Percentiles rank a stretch among this genome's conserved stretches.
Evolutionary conservation across 2,113 vertebrate genomes (phyloP).

Genomic region (Xerus inauris): DNA sequence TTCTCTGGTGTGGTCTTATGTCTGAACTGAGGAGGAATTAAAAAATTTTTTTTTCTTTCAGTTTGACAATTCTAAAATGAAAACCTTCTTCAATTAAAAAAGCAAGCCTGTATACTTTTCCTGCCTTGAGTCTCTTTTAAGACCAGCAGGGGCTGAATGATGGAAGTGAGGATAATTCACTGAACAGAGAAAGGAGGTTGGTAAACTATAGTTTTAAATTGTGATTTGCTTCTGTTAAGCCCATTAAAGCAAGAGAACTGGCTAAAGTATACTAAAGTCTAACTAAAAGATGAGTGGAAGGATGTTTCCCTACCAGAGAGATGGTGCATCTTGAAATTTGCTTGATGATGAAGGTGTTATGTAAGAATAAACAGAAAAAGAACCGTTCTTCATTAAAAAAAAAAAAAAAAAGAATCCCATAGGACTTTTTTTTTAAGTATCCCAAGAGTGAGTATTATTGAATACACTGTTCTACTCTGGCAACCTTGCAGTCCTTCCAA

Average conservation of each 20-base stretch:
- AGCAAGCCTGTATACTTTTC: not conserved
- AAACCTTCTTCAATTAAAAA: slow-evolving; percentile 17
- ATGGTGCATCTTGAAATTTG: not conserved
- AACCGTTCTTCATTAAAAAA: not conserved
- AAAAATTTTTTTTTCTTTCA: not conserved
- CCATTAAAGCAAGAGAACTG: slow-evolving; percentile 11
- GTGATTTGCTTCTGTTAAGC: not conserved
- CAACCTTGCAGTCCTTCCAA: slow-evolving; percentile 1
- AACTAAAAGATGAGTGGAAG: not conserved
- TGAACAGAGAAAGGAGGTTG: slow-evolving; percentile 17
- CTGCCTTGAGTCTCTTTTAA: not conserved
- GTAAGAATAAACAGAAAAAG: slow-evolving; percentile 36
- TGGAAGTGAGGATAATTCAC: not conserved
- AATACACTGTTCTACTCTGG: not conserved
- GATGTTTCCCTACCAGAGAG: not conserved
- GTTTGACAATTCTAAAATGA: slow-evolving; percentile 26
- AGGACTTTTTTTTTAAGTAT: not conserved
- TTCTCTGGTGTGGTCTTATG: too few species aligned
- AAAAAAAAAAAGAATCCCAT: not conserved
- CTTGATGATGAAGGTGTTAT: not conserved
- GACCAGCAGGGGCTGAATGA: not conserved
- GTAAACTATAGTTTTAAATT: not conserved
- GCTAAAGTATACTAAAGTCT: not conserved
- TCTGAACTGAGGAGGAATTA: not conserved
- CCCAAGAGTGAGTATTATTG: not conserved